Evolutionary conservation across 2,113 vertebrate species (phyloP), one percentile per base, ranked within the genome.

Genomic region (Daphoenositta chrysoptera): DNA sequence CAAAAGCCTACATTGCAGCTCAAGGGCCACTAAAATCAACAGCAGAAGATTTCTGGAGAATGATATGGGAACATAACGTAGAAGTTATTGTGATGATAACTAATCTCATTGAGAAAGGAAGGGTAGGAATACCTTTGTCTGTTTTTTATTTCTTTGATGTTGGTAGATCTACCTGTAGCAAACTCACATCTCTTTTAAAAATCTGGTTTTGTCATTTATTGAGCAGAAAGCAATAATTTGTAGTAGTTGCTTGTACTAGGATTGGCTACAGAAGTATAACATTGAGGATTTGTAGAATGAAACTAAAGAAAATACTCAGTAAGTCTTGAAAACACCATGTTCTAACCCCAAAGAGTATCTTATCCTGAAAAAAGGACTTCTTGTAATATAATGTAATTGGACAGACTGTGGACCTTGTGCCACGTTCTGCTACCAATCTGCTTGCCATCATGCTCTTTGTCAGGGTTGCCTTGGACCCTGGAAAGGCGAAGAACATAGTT

Each of bases 11-110:
- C 96, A 99, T 99, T 87, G 99, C 99, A n/a, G 98, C 99, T 95
- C 99, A 99, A 97, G 99, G 99, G 15, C 99, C 99, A 22, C 97
- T 99, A 92, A 99, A 98, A 95, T 99, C 98, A 11, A 99, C 99
- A 96, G 98, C 98, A 1, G 99, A 98, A 96, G 99, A 99, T 94
- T 99, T 99, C 98, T 99, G 99, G 99, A 99, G 99, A 96, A 99
- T 99, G 99, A 98, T 99, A 85, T 99, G 99, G 99, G 99, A 99
- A 94, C 99, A 99, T 89, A 99, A 99, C 1, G 98, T 99, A 60
- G 97, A 98, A 95, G 98, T 99, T 75, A 98, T 99, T 48, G 98
- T 99, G 84, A 99, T 99, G 99, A 99, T 99, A 97, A 99, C 99
- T 68, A 99, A 99, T 97, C 98, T 99, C 13, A 96, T 99, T 96